Evolutionary conservation across 2,888 invertebrate genomes (phyloP), one percentile per base, ranked within the genome.

Genomic region (Nomada lathburiana): DNA sequence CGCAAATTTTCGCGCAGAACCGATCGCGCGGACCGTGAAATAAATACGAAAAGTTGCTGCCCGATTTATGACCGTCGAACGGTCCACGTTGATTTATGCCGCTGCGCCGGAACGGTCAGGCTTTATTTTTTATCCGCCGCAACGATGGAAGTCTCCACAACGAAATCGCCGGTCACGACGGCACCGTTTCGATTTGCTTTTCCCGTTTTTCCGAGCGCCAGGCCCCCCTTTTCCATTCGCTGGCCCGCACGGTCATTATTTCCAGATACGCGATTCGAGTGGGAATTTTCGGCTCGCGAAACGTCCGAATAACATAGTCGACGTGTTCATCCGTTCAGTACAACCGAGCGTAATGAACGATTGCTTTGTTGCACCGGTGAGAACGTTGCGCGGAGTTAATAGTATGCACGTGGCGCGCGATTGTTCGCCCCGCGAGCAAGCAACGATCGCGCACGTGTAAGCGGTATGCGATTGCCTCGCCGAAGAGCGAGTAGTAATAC

Each of bases 41-140:
- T 87, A 85, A 83, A 87, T 80, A 83, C 78, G 76, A 82, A 71
- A 87, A 87, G 85, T 85, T 83, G 76, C 74, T 69, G 72, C 60
- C 73, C 84, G 87, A 87, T 87, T 87, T 87, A 87, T 86, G 85
- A 71, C 71, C 70, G 23, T 2, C 64, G 76, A 77, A 77, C 78
- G 67, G 68, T 47, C 63, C 69, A 11, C 29, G 65, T 68, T 81
- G 82, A 87, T 87, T 87, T 87, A 87, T 75, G 78, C 71, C 44
- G 55, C 55, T 9, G 57, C 44, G 44, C 0, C 53, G 64, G 60
- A 53, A 64, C 23, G n/a, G 67, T 73, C 64, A 44, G 26, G 78
- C 65, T 81, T 80, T 83, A 83, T 83, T 77, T 82, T 86, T 74
- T 79, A 72, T 78, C 83, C 70, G 70, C 26, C 29, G 36, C 29